Evolutionary conservation across 2,113 vertebrate species (phyloP).

Genomic region (Pomatostomus ruficeps): DNA sequence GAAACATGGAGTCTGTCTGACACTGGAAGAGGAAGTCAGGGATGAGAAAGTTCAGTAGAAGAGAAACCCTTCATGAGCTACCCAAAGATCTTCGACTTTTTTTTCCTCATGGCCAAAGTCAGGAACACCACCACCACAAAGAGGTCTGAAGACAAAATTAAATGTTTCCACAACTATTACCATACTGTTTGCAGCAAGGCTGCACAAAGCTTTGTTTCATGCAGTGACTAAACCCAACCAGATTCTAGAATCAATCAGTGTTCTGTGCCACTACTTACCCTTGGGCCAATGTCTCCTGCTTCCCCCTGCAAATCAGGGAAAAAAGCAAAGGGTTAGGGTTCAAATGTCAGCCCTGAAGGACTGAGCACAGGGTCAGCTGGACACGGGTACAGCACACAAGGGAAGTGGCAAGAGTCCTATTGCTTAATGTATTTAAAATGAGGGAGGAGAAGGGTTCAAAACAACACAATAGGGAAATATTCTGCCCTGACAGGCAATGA

Average conservation of each 20-base stretch:
- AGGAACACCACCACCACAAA: background rate
- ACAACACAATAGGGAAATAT: conserved; percentile 39
- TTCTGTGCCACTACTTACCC: conserved; percentile 73
- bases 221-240: background rate
- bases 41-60: background rate
- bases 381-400: background rate
- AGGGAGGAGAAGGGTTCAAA: background rate
- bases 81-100: background rate
- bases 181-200: background rate
- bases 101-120: background rate
- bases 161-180: background rate
- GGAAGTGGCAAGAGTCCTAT: background rate
- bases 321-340: conserved; percentile 7
- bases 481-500: conserved; percentile 16
- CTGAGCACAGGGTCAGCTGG: background rate
- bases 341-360: background rate
- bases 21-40: background rate
- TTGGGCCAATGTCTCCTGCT: conserved; percentile 85
- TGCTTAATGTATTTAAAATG: conserved; percentile 4
- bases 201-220: background rate
- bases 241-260: background rate
- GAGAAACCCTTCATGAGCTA: background rate
- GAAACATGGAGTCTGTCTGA: background rate
- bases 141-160: background rate
- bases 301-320: conserved; percentile 76